Evolutionary conservation across 1,140 invertebrate genomes (phyloP).

Genomic region (Aporrectodea caliginosa): DNA sequence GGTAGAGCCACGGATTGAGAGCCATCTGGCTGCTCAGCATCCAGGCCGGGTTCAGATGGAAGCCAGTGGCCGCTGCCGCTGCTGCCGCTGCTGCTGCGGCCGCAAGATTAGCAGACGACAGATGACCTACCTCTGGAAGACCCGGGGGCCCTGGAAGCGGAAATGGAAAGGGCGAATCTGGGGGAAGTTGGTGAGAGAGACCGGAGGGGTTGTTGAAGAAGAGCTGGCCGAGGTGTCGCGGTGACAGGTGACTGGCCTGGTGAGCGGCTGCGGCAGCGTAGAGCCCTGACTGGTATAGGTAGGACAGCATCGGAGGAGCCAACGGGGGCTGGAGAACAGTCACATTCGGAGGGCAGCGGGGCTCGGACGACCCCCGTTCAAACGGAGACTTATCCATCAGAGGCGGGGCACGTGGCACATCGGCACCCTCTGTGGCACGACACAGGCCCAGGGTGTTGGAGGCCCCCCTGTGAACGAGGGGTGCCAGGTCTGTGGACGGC

Average conservation of each 20-base stretch:
- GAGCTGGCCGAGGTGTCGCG: neutral
- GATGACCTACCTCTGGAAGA: neutral
- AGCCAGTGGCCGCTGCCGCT: neutral
- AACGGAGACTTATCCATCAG: too few species aligned
- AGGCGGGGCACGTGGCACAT: too few species aligned
- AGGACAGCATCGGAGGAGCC: conserved; percentile 44
- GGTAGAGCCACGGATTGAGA: conserved; percentile 19
- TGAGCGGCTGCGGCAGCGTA: neutral
- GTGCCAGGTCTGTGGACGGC: neutral
- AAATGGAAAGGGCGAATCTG: too few species aligned
- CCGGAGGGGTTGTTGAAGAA: neutral
- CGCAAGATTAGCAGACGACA: conserved; percentile 1
- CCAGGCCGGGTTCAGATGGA: neutral
- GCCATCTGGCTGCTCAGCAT: neutral
- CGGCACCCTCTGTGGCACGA: too few species aligned
- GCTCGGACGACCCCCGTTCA: too few species aligned
- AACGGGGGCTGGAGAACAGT: conserved; percentile 46
- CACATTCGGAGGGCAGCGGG: conserved; percentile 36
- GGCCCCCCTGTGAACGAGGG: neutral
- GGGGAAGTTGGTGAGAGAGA: too few species aligned
- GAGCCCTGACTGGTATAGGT: conserved; percentile 42
- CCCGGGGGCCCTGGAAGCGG: too few species aligned
- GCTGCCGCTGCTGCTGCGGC: conserved; percentile 3
- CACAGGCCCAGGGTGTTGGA: too few species aligned
- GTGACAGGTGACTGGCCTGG: neutral